Evolutionary conservation across 1,140 invertebrate species (phyloP).

Genomic region (Halictus rubicundus): DNA sequence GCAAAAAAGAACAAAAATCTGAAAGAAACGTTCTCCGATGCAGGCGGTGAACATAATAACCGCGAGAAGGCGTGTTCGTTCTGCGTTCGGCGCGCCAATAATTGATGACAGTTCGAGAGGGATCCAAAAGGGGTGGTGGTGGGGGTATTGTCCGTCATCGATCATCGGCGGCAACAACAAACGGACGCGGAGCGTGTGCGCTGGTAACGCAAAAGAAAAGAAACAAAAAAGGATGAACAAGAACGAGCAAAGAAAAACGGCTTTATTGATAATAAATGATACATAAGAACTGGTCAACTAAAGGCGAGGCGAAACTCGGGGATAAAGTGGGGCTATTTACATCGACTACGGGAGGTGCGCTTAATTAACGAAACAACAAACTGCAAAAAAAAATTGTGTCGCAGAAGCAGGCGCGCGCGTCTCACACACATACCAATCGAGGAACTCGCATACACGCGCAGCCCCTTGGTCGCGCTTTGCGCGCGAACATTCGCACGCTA

Average conservation of each 20-base stretch:
- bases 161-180: not conserved
- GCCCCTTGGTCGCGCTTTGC: constrained; percentile 20
- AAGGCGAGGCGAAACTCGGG: constrained; percentile 7
- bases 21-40: not conserved
- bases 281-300: not conserved
- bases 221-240: not conserved
- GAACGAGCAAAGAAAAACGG: constrained; percentile 8
- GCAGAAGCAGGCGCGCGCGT: constrained; percentile 15
- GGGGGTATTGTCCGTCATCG: not conserved
- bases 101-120: not conserved
- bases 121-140: not conserved
- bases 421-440: constrained; percentile 39
- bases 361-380: constrained; percentile 16
- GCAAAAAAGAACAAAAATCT: not conserved
- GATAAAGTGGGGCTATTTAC: constrained; percentile 4
- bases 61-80: not conserved
- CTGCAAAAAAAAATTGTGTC: constrained; percentile 42
- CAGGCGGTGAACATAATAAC: not conserved
- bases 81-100: not conserved
- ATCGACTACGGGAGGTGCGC: constrained; percentile 32
- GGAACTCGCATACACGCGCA: constrained; percentile 53
- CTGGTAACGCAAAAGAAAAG: not conserved
- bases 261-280: not conserved
- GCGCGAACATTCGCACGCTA: constrained; percentile 10
- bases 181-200: not conserved